Conservation (phyloP, 2,888 invertebrate genomes). For the Arrhopalites spinosus region DNA sequence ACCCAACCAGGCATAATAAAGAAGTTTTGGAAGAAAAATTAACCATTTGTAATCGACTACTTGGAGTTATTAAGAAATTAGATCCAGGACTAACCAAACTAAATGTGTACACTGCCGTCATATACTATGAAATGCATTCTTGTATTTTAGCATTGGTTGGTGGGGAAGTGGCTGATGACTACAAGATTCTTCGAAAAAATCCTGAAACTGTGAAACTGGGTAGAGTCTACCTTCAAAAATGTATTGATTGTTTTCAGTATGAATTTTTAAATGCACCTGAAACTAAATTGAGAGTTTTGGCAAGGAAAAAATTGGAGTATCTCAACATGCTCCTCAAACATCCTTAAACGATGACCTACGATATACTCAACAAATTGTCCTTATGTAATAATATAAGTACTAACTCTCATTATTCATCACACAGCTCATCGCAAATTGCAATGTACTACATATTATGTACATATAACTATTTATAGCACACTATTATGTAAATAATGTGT, state of each 20-base stretch:
- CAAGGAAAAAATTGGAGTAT: conserved; percentile 54
- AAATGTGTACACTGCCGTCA: conserved; percentile 76
- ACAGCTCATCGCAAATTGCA: not conserved
- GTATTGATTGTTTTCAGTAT: conserved; percentile 58
- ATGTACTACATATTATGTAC: not conserved
- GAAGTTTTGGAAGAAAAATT: conserved; percentile 51
- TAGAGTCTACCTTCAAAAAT: conserved; percentile 57
- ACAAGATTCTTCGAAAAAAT: conserved; percentile 46
- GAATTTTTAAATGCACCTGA: conserved; percentile 60
- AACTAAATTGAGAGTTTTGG: conserved; percentile 58
- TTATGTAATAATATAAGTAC: not conserved
- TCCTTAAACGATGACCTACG: not conserved
- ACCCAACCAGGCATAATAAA: conserved; percentile 59
- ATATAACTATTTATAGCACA: not conserved
- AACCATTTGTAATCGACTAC: conserved; percentile 58
- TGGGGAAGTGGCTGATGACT: conserved; percentile 55
- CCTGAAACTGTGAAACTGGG: conserved; percentile 53
- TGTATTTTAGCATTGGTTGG: conserved; percentile 57
- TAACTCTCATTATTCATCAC: not conserved
- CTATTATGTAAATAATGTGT: not conserved
- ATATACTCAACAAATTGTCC: not conserved
- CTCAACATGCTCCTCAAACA: conserved; percentile 50
- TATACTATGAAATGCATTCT: conserved; percentile 70
- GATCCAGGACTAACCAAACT: conserved; percentile 61
- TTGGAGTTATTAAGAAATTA: conserved; percentile 57